These are phyloP conservation scores for Eospalax fontanierii DNA, from an alignment of 2,797 vertebrate genomes.

Conservation along the genomic window DNA sequence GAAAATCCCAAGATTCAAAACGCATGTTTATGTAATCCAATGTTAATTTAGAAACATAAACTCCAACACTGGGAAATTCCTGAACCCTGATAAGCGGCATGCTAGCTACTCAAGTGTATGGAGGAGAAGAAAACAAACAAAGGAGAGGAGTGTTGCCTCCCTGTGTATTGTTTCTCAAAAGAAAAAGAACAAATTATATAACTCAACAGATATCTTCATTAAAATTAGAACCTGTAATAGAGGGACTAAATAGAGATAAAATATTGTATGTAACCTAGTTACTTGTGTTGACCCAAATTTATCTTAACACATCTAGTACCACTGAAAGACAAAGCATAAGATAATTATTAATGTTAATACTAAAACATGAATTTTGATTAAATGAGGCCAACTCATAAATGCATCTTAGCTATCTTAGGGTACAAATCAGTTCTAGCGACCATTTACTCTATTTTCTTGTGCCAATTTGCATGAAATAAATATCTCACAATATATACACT, in stretches of 20 bases:
- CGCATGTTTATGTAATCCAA: background rate
- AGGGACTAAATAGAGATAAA: slow-evolving; percentile 17
- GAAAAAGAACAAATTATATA: background rate
- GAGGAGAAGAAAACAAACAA: background rate
- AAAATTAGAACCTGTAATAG: background rate
- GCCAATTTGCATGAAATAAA: slow-evolving; percentile 20
- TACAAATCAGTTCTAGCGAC: slow-evolving; percentile 46
- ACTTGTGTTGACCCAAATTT: background rate
- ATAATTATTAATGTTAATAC: slow-evolving; percentile 8
- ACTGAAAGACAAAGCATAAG: background rate
- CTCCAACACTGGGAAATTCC: background rate
- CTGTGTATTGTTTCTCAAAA: background rate
- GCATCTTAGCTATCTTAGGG: background rate
- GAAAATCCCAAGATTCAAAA: background rate
- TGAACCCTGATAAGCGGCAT: background rate
- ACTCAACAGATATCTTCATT: background rate
- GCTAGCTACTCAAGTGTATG: background rate
- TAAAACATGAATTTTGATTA: background rate
- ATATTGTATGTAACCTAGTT: background rate
- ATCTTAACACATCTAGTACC: background rate
- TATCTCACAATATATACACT: background rate
- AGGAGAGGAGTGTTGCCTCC: background rate
- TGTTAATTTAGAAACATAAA: slow-evolving; percentile 34
- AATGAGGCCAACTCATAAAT: background rate
- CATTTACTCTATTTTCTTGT: slow-evolving; percentile 43